These are phyloP conservation scores for Lates calcarifer DNA, from an alignment of 2,113 vertebrate genomes.

Conservation along the genomic window DNA sequence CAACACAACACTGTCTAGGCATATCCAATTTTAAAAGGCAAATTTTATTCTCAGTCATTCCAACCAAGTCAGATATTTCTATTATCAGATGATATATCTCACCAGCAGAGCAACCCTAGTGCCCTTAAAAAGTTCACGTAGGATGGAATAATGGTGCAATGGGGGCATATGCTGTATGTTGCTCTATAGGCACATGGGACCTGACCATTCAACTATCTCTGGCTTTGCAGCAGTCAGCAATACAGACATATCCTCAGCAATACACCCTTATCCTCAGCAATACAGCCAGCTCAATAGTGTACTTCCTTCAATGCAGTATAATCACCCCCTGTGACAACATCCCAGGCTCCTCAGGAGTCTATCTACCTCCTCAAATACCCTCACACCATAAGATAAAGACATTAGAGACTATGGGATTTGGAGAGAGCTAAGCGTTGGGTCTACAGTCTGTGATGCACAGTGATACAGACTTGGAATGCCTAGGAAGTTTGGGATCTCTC, in stretches of 20 bases:
- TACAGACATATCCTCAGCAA: conserved; percentile 65
- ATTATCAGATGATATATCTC: conserved; percentile 24
- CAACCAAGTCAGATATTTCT: conserved; percentile 15
- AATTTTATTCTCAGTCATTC: neutral
- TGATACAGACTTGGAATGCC: conserved; percentile 50
- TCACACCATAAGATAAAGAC: conserved; percentile 72
- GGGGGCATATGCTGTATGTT: conserved; percentile 51
- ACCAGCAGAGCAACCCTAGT: conserved; percentile 14
- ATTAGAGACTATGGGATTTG: conserved; percentile 73
- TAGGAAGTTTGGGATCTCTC: conserved; percentile 61
- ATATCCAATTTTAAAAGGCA: conserved; percentile 1
- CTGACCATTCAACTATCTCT: conserved; percentile 73
- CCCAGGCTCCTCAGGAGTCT: conserved; percentile 58
- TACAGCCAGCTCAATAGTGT: conserved; percentile 58
- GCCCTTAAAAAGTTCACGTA: too few species aligned
- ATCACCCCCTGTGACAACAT: conserved; percentile 75
- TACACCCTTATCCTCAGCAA: conserved; percentile 51
- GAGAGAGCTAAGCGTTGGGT: conserved; percentile 41
- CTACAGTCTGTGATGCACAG: conserved; percentile 33
- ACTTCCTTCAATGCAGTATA: conserved; percentile 61
- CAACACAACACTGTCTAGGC: neutral
- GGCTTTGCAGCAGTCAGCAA: conserved; percentile 76
- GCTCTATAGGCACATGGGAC: conserved; percentile 66
- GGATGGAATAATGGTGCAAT: conserved; percentile 49
- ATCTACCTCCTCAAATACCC: conserved; percentile 69